A percentile compares a stretch with the other conserved stretches of the same genome.
Conservation (phyloP, 2,797 vertebrate species). For the Artibeus jamaicensis region DNA sequence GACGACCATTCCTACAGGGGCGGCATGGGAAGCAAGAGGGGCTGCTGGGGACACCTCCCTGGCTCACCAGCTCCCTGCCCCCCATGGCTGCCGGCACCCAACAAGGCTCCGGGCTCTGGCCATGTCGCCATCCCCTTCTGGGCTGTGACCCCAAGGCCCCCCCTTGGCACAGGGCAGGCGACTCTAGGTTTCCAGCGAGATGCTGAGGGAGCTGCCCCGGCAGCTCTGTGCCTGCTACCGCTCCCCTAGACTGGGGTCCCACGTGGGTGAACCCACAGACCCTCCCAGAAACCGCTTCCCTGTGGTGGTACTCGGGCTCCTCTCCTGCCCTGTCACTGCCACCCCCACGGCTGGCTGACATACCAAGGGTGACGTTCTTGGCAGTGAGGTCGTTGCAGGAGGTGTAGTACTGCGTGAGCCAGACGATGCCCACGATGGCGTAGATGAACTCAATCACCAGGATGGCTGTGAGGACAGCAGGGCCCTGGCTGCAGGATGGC, state of each 20-base stretch:
- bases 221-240: neutral
- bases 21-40: neutral
- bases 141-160: neutral
- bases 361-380: constrained; percentile 97
- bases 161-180: neutral
- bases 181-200: neutral
- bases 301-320: neutral
- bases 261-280: neutral
- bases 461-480: constrained; percentile 87
- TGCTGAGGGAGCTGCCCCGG: neutral
- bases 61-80: neutral
- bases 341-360: constrained; percentile 42
- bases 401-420: constrained; percentile 97
- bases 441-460: constrained; percentile 97
- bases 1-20: constrained; percentile 91
- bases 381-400: constrained; percentile 97
- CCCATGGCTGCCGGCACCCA: neutral
- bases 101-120: neutral
- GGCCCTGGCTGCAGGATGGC: neutral
- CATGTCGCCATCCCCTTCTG: rapidly evolving
- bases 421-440: constrained; percentile 96
- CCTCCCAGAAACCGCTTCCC: neutral
- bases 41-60: neutral
- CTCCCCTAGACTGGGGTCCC: too few species aligned
- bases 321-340: neutral